A percentile compares a stretch with the other conserved stretches of the same genome.
phyloP scores from a whole-genome alignment of 2,888 invertebrate genomes.

The Ferdinandea cuprea region DNA sequence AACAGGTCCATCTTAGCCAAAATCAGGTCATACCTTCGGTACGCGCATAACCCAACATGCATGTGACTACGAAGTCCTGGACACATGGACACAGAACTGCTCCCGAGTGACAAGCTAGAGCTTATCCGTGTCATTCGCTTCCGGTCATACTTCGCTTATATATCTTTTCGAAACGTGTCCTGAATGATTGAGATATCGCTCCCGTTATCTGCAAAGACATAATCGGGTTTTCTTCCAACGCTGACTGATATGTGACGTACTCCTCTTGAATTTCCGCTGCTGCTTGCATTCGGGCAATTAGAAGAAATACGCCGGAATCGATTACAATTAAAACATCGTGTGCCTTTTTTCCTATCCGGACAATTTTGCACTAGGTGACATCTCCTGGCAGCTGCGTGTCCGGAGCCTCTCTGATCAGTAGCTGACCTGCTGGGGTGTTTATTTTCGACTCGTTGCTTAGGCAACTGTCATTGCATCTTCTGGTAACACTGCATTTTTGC shows the following conservation, averaged over 20 bases:
- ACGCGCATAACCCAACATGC: no score
- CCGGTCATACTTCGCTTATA: not conserved
- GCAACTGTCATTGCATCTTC: constrained; percentile 4
- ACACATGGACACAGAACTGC: no score
- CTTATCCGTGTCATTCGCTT: not conserved
- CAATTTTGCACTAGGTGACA: constrained; percentile 31
- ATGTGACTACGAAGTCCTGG: no score
- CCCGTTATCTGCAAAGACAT: constrained; percentile 2
- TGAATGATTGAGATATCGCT: constrained; percentile 20
- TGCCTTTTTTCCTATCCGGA: constrained; percentile 12
- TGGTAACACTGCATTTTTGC: not conserved
- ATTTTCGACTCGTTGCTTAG: not conserved
- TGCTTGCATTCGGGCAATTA: not conserved
- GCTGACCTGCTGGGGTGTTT: not conserved
- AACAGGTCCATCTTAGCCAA: no score
- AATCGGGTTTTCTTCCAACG: not conserved
- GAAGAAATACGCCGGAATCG: not conserved
- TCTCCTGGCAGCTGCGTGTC: not conserved
- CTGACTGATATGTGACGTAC: constrained; percentile 1
- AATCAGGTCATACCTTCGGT: no score
- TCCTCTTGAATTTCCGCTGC: not conserved
- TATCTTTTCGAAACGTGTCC: not conserved
- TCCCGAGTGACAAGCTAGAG: no score
- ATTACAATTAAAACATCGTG: constrained; percentile 1
- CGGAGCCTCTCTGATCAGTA: not conserved